A percentile compares a stretch with the other conserved stretches of the same genome.
phyloP scores from a whole-genome alignment of 2,113 vertebrate species.

The Podocnemis expansa region DNA sequence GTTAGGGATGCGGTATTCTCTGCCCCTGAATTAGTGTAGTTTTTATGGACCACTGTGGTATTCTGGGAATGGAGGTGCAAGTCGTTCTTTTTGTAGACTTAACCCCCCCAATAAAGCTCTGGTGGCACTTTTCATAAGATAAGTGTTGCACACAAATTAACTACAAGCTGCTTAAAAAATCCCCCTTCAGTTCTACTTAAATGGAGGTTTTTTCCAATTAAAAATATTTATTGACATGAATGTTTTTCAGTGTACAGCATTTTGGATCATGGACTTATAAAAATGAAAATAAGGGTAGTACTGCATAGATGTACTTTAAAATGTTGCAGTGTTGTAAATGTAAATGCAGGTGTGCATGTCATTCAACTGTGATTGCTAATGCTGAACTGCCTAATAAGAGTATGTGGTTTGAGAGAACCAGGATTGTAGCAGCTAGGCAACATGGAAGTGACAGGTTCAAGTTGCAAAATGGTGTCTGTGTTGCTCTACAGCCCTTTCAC shows the following conservation, averaged over 20 bases:
- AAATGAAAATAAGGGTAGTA: fast-evolving
- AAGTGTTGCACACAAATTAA: background rate
- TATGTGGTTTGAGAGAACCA: background rate
- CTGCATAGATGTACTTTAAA: fast-evolving
- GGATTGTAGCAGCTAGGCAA: slow-evolving; percentile 3
- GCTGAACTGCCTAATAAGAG: background rate
- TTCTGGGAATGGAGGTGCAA: background rate
- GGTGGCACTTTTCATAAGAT: background rate
- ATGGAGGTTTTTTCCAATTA: too few relatives aligned
- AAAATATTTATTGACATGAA: background rate
- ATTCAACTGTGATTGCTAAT: fast-evolving
- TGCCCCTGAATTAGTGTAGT: background rate
- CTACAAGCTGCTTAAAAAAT: background rate
- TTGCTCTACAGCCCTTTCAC: background rate
- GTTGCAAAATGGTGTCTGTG: background rate
- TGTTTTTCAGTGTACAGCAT: background rate
- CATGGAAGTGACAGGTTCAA: background rate
- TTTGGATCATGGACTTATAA: background rate
- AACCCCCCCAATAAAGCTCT: background rate
- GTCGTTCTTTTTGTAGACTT: background rate
- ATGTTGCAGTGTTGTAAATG: background rate
- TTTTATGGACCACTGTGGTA: background rate
- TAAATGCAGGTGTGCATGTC: background rate
- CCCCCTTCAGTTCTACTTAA: too few relatives aligned
- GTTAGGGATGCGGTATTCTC: background rate